These are phyloP conservation scores for Xestia ashworthii DNA, from an alignment of 2,888 invertebrate genomes.

Conservation along the genomic window DNA sequence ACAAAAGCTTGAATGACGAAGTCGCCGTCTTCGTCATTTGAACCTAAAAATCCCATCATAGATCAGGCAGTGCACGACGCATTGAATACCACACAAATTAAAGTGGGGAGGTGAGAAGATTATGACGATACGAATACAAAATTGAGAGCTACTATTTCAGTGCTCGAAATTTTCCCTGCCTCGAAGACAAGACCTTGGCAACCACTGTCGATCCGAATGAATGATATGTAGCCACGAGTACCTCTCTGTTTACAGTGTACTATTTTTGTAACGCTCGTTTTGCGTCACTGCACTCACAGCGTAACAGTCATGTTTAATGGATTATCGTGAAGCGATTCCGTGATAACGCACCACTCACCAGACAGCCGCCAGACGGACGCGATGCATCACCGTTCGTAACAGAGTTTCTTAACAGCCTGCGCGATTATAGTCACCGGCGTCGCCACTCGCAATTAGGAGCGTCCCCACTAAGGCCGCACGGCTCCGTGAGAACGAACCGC, in stretches of 20 bases:
- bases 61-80: background rate
- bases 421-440: background rate
- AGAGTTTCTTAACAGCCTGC: background rate
- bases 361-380: constrained; percentile 45
- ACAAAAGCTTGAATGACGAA: constrained; percentile 15
- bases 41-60: background rate
- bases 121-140: background rate
- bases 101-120: background rate
- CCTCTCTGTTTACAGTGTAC: background rate
- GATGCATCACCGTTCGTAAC: background rate
- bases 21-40: constrained; percentile 4
- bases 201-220: background rate
- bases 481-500: too few relatives aligned
- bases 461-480: too few relatives aligned
- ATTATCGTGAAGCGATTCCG: constrained; percentile 30
- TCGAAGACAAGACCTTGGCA: background rate
- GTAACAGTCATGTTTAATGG: constrained; percentile 20
- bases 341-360: constrained; percentile 32
- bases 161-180: background rate
- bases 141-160: background rate
- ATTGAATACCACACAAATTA: background rate
- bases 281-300: background rate
- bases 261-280: background rate
- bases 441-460: background rate
- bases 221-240: background rate